Base-by-base conservation (phyloP, 2,797 vertebrate genomes). In the Arnoldichthys spilopterus region DNA sequence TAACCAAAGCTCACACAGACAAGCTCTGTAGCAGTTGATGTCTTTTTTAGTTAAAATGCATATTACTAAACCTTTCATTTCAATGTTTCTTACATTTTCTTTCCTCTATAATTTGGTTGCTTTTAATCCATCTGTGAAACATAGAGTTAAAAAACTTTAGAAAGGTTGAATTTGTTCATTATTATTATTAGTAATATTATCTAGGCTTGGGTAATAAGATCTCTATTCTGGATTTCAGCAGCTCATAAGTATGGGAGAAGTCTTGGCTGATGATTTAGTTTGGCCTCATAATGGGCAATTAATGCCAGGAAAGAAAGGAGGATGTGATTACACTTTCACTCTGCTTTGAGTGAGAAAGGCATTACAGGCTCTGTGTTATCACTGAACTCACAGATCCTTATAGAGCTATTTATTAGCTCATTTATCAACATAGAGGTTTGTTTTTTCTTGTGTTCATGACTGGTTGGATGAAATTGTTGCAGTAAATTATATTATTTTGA, bases 161-260 rank as follows among this genome's bases (percentile, higher is more conserved):
- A 37, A 37, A 37, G 34, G 34, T 37, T 3, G 3, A 37, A 37
- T 37, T n/a, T n/a, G n/a, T n/a, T n/a, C n/a, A n/a, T n/a, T n/a
- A n/a, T n/a, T n/a, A n/a, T n/a, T n/a, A n/a, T n/a, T 37, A 37
- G 34, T 37, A 37, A 37, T 37, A 37, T 37, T 37, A 37, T 43
- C 3, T 6, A 43, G 40, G 40, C 3, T 43, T 43, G 40, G 40
- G 40, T 43, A 43, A 12, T 6, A 12, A 43, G 40, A 20, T 37
- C 68, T 54, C 6, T 34, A 51, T 13, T 1, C 28, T 51, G 67
- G 15, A 16, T 34, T 70, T 16, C 13, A 22, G 30, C 49, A 53
- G 49, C 68, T 71, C 49, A 70, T 70, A 26, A 71, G 63, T 45
- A 67, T 67, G 63, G 13, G 18, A 54, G 32, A 54, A 34, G 51